Percentiles rank a stretch among this genome's conserved stretches.
Evolutionary conservation across 2,113 vertebrate genomes (phyloP).

Genomic region (Bombycilla garrulus): DNA sequence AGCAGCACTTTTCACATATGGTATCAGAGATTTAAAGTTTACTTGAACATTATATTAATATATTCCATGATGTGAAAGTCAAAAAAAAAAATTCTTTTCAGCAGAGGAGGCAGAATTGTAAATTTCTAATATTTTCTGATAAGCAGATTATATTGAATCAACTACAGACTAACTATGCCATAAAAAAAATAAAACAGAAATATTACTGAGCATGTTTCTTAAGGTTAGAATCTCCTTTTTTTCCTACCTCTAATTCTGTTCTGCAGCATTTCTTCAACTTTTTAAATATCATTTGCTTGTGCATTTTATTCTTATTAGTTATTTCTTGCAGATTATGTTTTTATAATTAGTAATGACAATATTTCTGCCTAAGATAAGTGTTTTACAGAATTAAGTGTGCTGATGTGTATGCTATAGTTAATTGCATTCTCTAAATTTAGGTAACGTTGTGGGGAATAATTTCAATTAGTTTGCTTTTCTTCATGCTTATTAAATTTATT

Average conservation of each 20-base stretch:
- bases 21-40: neutral
- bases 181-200: neutral
- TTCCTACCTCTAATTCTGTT: neutral
- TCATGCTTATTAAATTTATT: constrained; percentile 7
- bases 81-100: neutral
- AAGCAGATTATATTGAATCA: neutral
- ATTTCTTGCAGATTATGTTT: constrained; percentile 24
- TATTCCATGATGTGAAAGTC: neutral
- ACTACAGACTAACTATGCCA: neutral
- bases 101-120: neutral
- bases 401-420: constrained; percentile 14
- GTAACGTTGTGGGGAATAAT: constrained; percentile 26
- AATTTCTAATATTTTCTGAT: neutral
- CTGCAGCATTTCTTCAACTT: neutral
- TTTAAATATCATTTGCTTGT: neutral
- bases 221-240: neutral
- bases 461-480: constrained; percentile 17
- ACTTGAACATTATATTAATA: neutral
- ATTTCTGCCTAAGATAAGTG: constrained; percentile 6
- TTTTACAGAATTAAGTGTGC: neutral
- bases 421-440: constrained; percentile 48
- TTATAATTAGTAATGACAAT: constrained; percentile 19
- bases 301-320: neutral
- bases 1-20: neutral
- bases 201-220: neutral